A percentile compares a stretch with the other conserved stretches of the same genome.
phyloP scores from a whole-genome alignment of 2,113 vertebrate species.

The Axis porcinus region DNA sequence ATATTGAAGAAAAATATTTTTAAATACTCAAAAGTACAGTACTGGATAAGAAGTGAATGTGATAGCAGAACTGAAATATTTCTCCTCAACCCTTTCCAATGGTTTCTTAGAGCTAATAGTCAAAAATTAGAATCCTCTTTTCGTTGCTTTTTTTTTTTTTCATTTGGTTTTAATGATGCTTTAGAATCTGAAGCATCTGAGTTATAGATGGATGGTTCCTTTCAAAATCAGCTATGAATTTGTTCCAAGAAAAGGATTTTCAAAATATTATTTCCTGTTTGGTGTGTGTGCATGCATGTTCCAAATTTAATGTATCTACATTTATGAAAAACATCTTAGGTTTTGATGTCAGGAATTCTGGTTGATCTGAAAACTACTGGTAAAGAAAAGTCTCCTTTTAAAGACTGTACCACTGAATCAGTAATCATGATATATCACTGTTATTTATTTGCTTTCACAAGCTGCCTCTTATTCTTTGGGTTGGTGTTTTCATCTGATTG shows the following conservation, averaged over 20 bases:
- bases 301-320: slow-evolving; percentile 29
- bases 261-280: slow-evolving; percentile 8
- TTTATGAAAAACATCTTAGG: slow-evolving; percentile 74
- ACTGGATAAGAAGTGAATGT: background rate
- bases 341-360: slow-evolving; percentile 84
- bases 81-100: background rate
- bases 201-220: background rate
- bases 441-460: slow-evolving; percentile 36
- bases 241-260: slow-evolving; percentile 17
- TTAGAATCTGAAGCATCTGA: background rate
- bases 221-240: slow-evolving; percentile 23
- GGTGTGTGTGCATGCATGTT: background rate
- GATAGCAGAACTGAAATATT: background rate
- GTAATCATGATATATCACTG: slow-evolving; percentile 75
- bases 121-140: background rate
- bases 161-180: slow-evolving; percentile 19
- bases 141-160: background rate
- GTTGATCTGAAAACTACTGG: slow-evolving; percentile 84
- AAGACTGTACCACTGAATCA: slow-evolving; percentile 74
- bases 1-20: background rate
- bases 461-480: slow-evolving; percentile 40
- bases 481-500: background rate
- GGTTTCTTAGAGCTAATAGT: background rate
- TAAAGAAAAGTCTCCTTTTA: slow-evolving; percentile 85
- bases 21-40: background rate